phyloP scores from a whole-genome alignment of 2,888 invertebrate species.

The Noctuana brunneofusca region DNA sequence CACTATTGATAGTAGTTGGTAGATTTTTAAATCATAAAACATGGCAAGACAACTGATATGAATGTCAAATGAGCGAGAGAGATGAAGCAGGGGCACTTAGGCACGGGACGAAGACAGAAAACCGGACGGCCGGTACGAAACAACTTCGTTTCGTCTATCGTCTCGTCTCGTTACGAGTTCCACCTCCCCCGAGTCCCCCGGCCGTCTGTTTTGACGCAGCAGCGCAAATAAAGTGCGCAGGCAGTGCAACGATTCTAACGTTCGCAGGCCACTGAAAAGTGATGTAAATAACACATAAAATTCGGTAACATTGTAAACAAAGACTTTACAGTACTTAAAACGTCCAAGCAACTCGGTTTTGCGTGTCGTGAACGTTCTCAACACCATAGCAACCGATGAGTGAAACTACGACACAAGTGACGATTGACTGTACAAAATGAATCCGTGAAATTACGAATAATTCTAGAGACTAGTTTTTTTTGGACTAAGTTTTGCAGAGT shows the following conservation, averaged over 20 bases:
- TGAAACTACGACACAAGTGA: constrained; percentile 74
- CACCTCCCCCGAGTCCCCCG: constrained; percentile 34
- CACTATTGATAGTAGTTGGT: not conserved
- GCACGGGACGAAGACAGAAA: constrained; percentile 63
- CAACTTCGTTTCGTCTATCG: constrained; percentile 38
- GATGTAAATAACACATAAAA: constrained; percentile 75
- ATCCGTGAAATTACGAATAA: constrained; percentile 62
- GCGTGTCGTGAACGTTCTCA: constrained; percentile 59
- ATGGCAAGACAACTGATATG: constrained; percentile 56
- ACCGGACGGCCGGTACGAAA: constrained; percentile 39
- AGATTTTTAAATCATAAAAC: constrained; percentile 10
- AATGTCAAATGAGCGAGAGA: constrained; percentile 61
- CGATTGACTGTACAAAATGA: constrained; percentile 65
- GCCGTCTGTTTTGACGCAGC: constrained; percentile 73
- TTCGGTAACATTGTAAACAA: constrained; percentile 64
- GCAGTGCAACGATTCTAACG: constrained; percentile 78
- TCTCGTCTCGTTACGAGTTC: constrained; percentile 44
- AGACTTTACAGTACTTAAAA: constrained; percentile 55
- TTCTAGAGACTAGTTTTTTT: constrained; percentile 51
- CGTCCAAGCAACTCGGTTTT: constrained; percentile 38
- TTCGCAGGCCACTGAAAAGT: constrained; percentile 73
- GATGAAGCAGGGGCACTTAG: constrained; percentile 48
- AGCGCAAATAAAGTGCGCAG: constrained; percentile 78
- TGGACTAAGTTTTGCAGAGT: constrained; percentile 63
- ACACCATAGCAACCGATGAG: constrained; percentile 66